Evolutionary conservation across 2,797 vertebrate species (phyloP).

Genomic region (Coreius guichenoti): DNA sequence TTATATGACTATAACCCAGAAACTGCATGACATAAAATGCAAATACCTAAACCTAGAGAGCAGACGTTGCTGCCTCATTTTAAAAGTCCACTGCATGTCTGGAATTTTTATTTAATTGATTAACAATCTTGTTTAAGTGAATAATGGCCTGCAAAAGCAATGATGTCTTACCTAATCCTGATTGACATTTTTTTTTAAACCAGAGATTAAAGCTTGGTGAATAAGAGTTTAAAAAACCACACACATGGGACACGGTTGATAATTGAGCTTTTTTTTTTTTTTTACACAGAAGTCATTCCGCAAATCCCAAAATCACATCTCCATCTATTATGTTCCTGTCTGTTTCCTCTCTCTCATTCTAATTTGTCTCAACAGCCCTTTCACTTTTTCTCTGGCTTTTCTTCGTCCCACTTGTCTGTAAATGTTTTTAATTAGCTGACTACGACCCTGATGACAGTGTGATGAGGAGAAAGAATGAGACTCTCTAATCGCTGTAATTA

Average conservation of each 20-base stretch:
- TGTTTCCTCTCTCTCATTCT: conserved; percentile 38
- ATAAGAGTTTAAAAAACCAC: background rate
- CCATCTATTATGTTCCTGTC: conserved; percentile 13
- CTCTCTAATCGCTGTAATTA: conserved; percentile 70
- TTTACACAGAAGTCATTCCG: conserved; percentile 1
- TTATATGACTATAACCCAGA: background rate
- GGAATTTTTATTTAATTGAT: conserved; percentile 18
- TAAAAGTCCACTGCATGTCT: background rate
- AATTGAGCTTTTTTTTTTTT: background rate
- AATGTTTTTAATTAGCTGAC: conserved; percentile 70
- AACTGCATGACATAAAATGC: background rate
- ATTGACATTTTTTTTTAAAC: background rate
- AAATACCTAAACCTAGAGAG: too few relatives aligned
- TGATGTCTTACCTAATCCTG: conserved; percentile 8
- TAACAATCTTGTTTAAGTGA: conserved; percentile 8
- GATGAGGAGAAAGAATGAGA: conserved; percentile 47
- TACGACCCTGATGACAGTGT: conserved; percentile 60
- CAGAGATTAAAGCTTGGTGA: conserved; percentile 15
- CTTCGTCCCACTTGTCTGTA: conserved; percentile 66
- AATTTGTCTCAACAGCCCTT: conserved; percentile 59
- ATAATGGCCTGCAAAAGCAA: conserved; percentile 11
- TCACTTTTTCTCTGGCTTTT: conserved; percentile 1
- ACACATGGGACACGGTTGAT: background rate
- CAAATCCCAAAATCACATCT: conserved; percentile 25
- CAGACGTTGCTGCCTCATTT: background rate